Percentiles rank a stretch among this genome's conserved stretches.
These are phyloP conservation scores for Centropyge bicolor DNA, from an alignment of 2,797 vertebrate genomes.

Conservation along the genomic window DNA sequence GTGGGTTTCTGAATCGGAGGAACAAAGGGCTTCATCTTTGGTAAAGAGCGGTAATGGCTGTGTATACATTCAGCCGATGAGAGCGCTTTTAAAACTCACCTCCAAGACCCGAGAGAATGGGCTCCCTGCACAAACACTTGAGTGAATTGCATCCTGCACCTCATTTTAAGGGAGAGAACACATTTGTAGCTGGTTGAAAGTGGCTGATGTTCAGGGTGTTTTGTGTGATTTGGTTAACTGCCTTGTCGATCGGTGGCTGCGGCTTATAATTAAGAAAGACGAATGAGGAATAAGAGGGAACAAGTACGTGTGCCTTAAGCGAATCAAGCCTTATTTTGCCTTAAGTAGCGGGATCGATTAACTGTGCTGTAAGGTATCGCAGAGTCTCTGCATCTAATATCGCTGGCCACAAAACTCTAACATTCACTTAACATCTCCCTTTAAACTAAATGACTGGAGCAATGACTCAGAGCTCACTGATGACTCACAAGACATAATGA, in stretches of 20 bases:
- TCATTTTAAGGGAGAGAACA: constrained; percentile 25
- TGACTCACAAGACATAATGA: constrained; percentile 18
- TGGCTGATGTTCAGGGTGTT: constrained; percentile 8
- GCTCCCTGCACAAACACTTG: constrained; percentile 48
- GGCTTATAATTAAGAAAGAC: constrained; percentile 23
- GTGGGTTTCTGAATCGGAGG: constrained; percentile 28
- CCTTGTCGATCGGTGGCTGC: neutral
- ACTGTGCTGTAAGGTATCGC: neutral
- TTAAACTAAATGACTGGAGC: constrained; percentile 1
- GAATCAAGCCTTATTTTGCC: constrained; percentile 24
- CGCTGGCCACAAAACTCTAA: neutral
- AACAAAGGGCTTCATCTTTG: constrained; percentile 17
- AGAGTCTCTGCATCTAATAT: neutral
- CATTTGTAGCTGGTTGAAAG: constrained; percentile 22
- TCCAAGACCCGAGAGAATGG: constrained; percentile 25
- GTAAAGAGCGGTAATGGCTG: constrained; percentile 29
- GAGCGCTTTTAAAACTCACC: constrained; percentile 43
- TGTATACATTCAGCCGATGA: constrained; percentile 39
- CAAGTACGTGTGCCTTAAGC: constrained; percentile 1
- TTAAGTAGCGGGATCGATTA: neutral
- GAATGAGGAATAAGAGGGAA: neutral
- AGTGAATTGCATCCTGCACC: constrained; percentile 39
- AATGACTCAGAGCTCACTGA: constrained; percentile 30
- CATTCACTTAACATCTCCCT: neutral
- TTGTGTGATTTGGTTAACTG: constrained; percentile 29